These are phyloP conservation scores for Operophtera brumata DNA, from an alignment of 2,888 invertebrate genomes.

Conservation along the genomic window DNA sequence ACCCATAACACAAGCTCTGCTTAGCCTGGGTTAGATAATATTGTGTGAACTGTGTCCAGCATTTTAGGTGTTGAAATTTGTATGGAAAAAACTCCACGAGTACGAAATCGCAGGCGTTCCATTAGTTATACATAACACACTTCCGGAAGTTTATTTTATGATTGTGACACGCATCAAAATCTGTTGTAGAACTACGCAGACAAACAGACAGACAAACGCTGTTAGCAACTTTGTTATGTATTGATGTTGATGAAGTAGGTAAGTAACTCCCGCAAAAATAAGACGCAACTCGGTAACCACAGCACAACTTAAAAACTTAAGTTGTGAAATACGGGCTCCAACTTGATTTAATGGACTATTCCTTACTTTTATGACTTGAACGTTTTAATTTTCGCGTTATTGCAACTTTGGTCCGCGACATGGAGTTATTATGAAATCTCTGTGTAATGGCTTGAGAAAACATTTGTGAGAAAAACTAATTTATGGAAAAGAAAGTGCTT, in stretches of 20 bases:
- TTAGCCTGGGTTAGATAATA: too few species aligned
- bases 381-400: constrained; percentile 21
- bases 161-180: too few species aligned
- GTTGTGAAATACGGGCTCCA: constrained; percentile 13
- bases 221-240: neutral
- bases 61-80: too few species aligned
- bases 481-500: neutral
- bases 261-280: neutral
- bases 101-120: too few species aligned
- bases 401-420: constrained; percentile 3
- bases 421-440: constrained; percentile 2
- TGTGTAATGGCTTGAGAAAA: constrained; percentile 4
- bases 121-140: too few species aligned
- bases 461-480: neutral
- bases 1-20: too few species aligned
- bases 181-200: too few species aligned
- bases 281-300: neutral
- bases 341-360: constrained; percentile 24
- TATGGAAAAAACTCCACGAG: too few species aligned
- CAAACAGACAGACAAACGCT: too few species aligned
- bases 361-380: constrained; percentile 17
- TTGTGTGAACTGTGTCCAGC: too few species aligned
- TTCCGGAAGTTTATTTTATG: too few species aligned
- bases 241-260: neutral
- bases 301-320: constrained; percentile 17